Percentiles rank a stretch among this genome's conserved stretches.
phyloP scores from a whole-genome alignment of 1,140 invertebrate species.

The Panulirus ornatus region DNA sequence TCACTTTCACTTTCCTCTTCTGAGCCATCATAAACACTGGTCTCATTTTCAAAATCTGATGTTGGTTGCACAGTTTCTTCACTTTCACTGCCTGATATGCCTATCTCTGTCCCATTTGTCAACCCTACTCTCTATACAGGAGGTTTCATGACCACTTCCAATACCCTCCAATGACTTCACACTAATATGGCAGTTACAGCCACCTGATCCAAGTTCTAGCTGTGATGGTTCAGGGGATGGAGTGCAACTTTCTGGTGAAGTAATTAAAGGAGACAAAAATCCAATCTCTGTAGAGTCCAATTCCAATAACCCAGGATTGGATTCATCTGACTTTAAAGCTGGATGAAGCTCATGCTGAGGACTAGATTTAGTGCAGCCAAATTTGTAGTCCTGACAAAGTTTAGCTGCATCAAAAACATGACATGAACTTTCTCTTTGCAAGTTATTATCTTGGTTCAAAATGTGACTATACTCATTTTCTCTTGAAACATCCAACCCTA shows the following conservation, averaged over 20 bases:
- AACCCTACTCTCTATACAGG: not conserved
- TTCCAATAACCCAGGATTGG: slow-evolving; percentile 11
- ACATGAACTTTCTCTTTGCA: not conserved
- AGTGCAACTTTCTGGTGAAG: slow-evolving; percentile 35
- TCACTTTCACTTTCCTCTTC: slow-evolving; percentile 28
- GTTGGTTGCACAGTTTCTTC: not conserved
- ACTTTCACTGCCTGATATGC: not conserved
- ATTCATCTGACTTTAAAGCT: slow-evolving; percentile 6
- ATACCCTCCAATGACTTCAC: not conserved
- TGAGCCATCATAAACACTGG: not conserved
- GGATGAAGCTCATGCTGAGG: slow-evolving; percentile 37
- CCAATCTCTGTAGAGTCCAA: not conserved
- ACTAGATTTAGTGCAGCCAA: slow-evolving; percentile 60
- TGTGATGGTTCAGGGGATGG: slow-evolving; percentile 10
- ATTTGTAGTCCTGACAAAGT: not conserved
- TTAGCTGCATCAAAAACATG: not conserved
- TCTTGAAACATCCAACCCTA: not conserved
- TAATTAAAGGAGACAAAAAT: not conserved
- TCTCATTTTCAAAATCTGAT: not conserved
- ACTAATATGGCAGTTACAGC: not conserved
- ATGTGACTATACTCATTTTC: slow-evolving; percentile 1
- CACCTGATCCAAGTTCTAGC: not conserved
- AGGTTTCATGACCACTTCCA: not conserved
- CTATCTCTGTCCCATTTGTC: not conserved
- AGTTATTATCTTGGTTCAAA: not conserved